phyloP scores from a whole-genome alignment of 2,888 invertebrate genomes.

The Nymphalis urticae region DNA sequence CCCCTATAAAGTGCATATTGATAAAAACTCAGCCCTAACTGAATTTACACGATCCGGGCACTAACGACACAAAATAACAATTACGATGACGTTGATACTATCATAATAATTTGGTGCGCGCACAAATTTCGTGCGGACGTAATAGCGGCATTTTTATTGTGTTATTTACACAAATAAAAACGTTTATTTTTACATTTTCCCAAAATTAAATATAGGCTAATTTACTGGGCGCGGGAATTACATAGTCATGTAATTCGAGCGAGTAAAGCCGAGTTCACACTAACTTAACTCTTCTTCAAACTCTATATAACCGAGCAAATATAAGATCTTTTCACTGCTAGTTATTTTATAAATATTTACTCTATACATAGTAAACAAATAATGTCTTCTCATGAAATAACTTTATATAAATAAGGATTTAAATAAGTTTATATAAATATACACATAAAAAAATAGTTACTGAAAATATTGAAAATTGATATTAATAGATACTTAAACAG shows the following conservation, averaged over 20 bases:
- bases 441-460: too few species aligned
- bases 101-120: slow-evolving; percentile 73
- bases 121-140: slow-evolving; percentile 68
- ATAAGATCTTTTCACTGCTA: too few species aligned
- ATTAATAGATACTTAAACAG: too few species aligned
- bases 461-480: too few species aligned
- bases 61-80: slow-evolving; percentile 79
- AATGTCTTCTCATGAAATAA: too few species aligned
- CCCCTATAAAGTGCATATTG: slow-evolving; percentile 17
- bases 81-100: slow-evolving; percentile 76
- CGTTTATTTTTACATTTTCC: slow-evolving; percentile 82
- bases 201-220: slow-evolving; percentile 81
- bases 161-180: slow-evolving; percentile 82
- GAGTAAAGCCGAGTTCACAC: slow-evolving; percentile 49
- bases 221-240: slow-evolving; percentile 67
- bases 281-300: background rate
- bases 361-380: too few species aligned
- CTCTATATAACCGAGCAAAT: too few species aligned
- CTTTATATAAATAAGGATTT: too few species aligned
- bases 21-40: slow-evolving; percentile 63
- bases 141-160: slow-evolving; percentile 76
- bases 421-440: too few species aligned
- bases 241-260: slow-evolving; percentile 67
- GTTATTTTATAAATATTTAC: too few species aligned
- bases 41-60: slow-evolving; percentile 75